phyloP scores from a whole-genome alignment of 2,888 invertebrate genomes.

The Gandaritis pyraliata region DNA sequence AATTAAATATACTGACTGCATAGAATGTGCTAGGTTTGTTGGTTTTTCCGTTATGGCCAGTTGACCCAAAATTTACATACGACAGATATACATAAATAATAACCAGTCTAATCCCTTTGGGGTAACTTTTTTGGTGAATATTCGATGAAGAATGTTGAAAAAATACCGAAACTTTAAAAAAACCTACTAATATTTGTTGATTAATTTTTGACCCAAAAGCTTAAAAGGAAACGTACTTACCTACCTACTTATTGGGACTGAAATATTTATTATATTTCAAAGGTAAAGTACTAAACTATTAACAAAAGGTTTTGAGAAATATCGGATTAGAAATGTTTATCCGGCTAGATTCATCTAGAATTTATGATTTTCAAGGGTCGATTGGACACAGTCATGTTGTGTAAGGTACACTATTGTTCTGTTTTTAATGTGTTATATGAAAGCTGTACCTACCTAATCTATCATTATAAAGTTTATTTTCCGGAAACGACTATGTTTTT shows the following conservation, averaged over 20 bases:
- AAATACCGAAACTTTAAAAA: too few relatives aligned
- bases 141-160: too few relatives aligned
- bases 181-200: too few relatives aligned
- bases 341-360: background rate
- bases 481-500: slow-evolving; percentile 37
- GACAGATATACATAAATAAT: too few relatives aligned
- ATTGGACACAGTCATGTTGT: slow-evolving; percentile 6
- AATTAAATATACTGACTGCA: slow-evolving; percentile 55
- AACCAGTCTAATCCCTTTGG: too few relatives aligned
- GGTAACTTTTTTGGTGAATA: too few relatives aligned
- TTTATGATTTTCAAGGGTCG: slow-evolving; percentile 6
- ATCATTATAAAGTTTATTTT: slow-evolving; percentile 51
- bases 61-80: background rate
- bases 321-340: background rate
- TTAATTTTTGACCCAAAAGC: background rate
- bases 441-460: slow-evolving; percentile 26
- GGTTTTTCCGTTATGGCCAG: slow-evolving; percentile 22
- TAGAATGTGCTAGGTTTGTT: slow-evolving; percentile 59
- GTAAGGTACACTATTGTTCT: slow-evolving; percentile 12
- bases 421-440: slow-evolving; percentile 26
- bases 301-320: background rate
- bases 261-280: background rate
- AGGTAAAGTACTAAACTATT: background rate
- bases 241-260: too few relatives aligned
- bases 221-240: too few relatives aligned